Base-by-base conservation (phyloP, 2,888 invertebrate genomes). In the Melinaea marsaeus region DNA sequence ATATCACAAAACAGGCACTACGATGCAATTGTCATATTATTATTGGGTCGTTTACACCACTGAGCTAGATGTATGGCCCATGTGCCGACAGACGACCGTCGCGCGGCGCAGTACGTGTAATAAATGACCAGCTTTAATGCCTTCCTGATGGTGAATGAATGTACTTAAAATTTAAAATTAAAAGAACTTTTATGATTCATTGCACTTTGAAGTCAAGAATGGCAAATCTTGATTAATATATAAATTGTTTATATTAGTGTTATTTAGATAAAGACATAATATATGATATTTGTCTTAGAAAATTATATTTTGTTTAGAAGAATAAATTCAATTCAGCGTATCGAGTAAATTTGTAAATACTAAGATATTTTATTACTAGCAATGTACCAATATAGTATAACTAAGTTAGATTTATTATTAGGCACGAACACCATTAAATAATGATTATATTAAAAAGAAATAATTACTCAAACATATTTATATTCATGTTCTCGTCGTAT, bases 11-110 rank as follows among this genome's bases (percentile, higher is more conserved):
- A n/a, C n/a, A n/a, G 64, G 63, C 63, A 61, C 67, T 63, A 74
- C 71, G 70, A 75, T 78, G 78, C 83, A 80, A 85, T 83, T 80
- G 84, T 81, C 82, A 81, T 85, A 83, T 83, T 86, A 86, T 86
- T 86, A 86, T 87, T 86, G 85, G 22, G 22, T 22, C 22, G 22
- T 22, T 22, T 22, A 22, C 22, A 22, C 22, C 22, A 80, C 83
- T 88, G 88, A 89, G 87, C 87, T 79, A 84, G 86, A 88, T 80
- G 73, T 77, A 88, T 86, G 80, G 85, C 71, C 86, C 86, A 86
- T 88, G 88, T 82, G 81, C 80, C 78, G 82, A 83, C 84, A 79
- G 22, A 1, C 22, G 22, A 22, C 22, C 0, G 80, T 81, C 83
- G 83, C 73, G 82, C 79, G 78, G 79, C 82, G 79, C 79, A 80